Percentiles rank a stretch among this genome's conserved stretches.
These are phyloP conservation scores for Bombus cullumanus DNA, from an alignment of 1,140 invertebrate genomes.

Conservation along the genomic window DNA sequence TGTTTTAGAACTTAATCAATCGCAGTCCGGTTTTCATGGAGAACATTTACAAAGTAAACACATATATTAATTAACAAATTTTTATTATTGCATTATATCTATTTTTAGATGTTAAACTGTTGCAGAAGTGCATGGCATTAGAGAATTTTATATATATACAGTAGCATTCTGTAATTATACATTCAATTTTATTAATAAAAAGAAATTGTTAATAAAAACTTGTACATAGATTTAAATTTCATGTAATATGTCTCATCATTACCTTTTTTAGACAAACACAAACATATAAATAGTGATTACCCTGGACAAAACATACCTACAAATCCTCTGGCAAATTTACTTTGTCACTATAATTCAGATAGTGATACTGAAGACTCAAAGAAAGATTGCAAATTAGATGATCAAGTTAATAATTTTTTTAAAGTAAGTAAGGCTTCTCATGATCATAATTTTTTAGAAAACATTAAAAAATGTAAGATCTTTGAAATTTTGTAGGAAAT, in stretches of 20 bases:
- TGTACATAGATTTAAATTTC: not conserved
- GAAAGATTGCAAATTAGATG: slow-evolving; percentile 74
- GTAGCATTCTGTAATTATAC: not conserved
- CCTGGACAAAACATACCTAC: slow-evolving; percentile 70
- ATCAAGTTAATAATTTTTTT: slow-evolving; percentile 82
- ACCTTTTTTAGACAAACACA: slow-evolving; percentile 73
- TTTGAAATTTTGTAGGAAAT: slow-evolving; percentile 75
- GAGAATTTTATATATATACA: not conserved
- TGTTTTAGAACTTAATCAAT: slow-evolving; percentile 76
- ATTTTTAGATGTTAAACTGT: not conserved
- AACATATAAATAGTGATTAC: slow-evolving; percentile 72
- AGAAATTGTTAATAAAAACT: not conserved
- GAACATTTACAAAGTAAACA: slow-evolving; percentile 72
- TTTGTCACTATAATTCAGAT: slow-evolving; percentile 82
- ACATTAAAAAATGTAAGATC: slow-evolving; percentile 2
- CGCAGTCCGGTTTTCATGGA: slow-evolving; percentile 69
- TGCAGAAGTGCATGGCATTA: not conserved
- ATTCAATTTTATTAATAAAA: slow-evolving; percentile 11
- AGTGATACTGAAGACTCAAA: slow-evolving; percentile 77
- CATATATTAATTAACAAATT: not conserved
- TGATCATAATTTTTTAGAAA: not conserved
- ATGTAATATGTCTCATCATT: slow-evolving; percentile 11
- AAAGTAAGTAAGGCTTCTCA: slow-evolving; percentile 69
- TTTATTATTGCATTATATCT: not conserved
- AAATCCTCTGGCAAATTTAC: slow-evolving; percentile 79